Conservation (phyloP, 2,113 vertebrate genomes). For the Hypomesus transpacificus region DNA sequence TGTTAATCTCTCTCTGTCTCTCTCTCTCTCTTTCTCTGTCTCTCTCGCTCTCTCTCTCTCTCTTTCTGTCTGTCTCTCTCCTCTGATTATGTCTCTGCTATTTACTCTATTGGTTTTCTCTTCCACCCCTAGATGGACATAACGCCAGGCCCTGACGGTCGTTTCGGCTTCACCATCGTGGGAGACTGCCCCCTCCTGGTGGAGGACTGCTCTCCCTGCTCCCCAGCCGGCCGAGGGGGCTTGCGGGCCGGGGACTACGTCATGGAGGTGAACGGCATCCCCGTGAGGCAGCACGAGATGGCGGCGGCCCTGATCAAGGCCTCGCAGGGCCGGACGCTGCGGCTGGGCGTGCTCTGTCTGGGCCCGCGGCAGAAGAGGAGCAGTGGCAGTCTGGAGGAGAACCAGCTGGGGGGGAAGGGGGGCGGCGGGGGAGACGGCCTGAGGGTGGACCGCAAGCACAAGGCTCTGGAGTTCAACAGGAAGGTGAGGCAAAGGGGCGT, state of each 20-base stretch:
- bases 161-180: constrained; percentile 77
- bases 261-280: constrained; percentile 81
- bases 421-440: constrained; percentile 24
- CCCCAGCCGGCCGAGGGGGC: constrained; percentile 76
- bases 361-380: constrained; percentile 60
- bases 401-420: constrained; percentile 36
- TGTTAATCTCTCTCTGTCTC: constrained; percentile 2
- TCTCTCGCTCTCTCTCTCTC: no score
- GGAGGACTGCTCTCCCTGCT: constrained; percentile 75
- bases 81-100: not conserved
- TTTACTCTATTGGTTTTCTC: not conserved
- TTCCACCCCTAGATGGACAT: constrained; percentile 66
- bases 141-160: constrained; percentile 65
- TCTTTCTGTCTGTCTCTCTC: no score
- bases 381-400: constrained; percentile 58
- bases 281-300: constrained; percentile 70
- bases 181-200: constrained; percentile 77
- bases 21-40: not conserved
- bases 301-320: constrained; percentile 71
- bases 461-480: constrained; percentile 89
- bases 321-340: constrained; percentile 68
- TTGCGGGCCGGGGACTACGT: constrained; percentile 79
- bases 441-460: constrained; percentile 79
- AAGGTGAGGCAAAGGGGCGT: constrained; percentile 69
- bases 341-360: constrained; percentile 80